Percentiles rank a stretch among this genome's conserved stretches.
phyloP scores from a whole-genome alignment of 2,888 invertebrate species.

The Conops quadrifasciatus region DNA sequence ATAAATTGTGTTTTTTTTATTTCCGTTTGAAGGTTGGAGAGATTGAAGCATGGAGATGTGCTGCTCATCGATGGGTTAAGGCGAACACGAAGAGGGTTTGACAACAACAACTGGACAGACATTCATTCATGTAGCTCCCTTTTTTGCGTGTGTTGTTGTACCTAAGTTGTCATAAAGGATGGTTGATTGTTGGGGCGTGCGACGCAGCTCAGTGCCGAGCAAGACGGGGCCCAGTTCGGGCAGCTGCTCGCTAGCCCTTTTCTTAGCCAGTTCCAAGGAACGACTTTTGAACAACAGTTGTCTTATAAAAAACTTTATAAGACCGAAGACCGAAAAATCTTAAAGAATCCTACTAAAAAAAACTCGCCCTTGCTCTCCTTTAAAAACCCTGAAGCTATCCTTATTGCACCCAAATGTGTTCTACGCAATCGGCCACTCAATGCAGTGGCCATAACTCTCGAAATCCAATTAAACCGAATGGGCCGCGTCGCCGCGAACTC shows the following conservation, averaged over 20 bases:
- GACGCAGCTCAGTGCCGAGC: slow-evolving; percentile 38
- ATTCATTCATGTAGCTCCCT: too few relatives aligned
- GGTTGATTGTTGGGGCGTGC: slow-evolving; percentile 43
- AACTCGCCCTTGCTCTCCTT: too few relatives aligned
- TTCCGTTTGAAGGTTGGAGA: background rate
- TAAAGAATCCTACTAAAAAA: too few relatives aligned
- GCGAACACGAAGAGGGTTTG: too few relatives aligned
- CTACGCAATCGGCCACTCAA: slow-evolving; percentile 36
- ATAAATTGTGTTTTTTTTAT: slow-evolving; percentile 43
- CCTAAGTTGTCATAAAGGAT: slow-evolving; percentile 41
- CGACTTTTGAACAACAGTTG: too few relatives aligned
- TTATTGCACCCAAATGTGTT: background rate
- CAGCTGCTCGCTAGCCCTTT: too few relatives aligned
- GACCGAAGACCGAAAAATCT: too few relatives aligned
- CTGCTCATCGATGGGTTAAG: slow-evolving; percentile 20
- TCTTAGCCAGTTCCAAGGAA: too few relatives aligned
- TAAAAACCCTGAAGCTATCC: background rate
- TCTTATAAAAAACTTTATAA: too few relatives aligned
- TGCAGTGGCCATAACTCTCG: slow-evolving; percentile 54
- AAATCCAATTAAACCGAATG: slow-evolving; percentile 42
- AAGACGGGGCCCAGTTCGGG: too few relatives aligned
- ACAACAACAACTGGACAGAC: too few relatives aligned
- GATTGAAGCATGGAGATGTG: slow-evolving; percentile 40
- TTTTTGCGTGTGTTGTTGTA: background rate
- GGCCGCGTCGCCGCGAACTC: background rate